phyloP scores from a whole-genome alignment of 2,113 vertebrate species.

The Hyaena hyaena region DNA sequence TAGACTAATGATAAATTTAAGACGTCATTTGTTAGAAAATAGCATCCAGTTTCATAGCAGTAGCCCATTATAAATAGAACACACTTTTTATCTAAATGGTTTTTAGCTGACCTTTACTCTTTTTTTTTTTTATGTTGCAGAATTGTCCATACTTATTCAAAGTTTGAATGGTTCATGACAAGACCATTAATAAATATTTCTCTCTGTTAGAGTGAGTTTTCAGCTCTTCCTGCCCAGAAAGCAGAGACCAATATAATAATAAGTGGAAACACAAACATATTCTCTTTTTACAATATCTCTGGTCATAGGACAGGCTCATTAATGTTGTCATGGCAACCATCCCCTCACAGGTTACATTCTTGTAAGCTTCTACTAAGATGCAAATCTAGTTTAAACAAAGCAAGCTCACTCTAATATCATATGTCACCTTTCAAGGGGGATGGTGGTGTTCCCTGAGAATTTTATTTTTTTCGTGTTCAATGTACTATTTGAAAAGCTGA shows the following conservation, averaged over 20 bases:
- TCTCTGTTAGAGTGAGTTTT: constrained; percentile 55
- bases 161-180: constrained; percentile 62
- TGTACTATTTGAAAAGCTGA: constrained; percentile 29
- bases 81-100: constrained; percentile 55
- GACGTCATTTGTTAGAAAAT: constrained; percentile 44
- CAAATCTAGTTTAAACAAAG: constrained; percentile 82
- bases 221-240: constrained; percentile 64
- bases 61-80: background rate
- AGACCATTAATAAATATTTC: constrained; percentile 70
- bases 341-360: constrained; percentile 77
- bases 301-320: constrained; percentile 82
- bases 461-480: constrained; percentile 40
- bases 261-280: constrained; percentile 64
- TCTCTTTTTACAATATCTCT: constrained; percentile 74
- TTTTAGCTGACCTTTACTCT: constrained; percentile 33
- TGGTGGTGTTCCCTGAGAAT: background rate
- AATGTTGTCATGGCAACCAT: constrained; percentile 82
- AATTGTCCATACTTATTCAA: constrained; percentile 51
- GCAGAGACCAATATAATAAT: constrained; percentile 67
- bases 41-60: background rate
- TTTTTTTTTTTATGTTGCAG: constrained; percentile 24
- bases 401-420: constrained; percentile 72
- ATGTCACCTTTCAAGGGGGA: constrained; percentile 64
- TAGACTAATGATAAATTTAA: background rate
- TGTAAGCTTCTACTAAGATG: constrained; percentile 76